Base-by-base conservation (phyloP, 2,888 invertebrate genomes). In the Linnaemya tessellans region DNA sequence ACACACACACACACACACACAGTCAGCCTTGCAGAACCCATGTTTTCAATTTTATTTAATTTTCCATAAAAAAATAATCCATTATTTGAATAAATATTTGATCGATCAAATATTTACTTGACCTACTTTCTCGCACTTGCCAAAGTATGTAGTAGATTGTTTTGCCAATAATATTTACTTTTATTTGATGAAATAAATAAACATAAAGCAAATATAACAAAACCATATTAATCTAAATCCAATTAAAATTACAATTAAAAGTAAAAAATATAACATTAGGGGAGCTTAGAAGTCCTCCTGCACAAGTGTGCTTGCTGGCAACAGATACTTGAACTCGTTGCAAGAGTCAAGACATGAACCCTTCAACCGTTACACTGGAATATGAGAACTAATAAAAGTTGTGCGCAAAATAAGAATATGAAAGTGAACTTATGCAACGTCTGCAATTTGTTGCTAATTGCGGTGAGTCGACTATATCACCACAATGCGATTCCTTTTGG, bases 401-500 rank as follows among this genome's bases (percentile, higher is more conserved):
- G 13, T 41, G 13, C 20, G 41, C 20, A 25, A 54, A 25, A 54
- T 8, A 13, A 10, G n/a, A 25, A 11, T 8, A 20, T 1, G 5
- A 20, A 1, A 18, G 30, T 30, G 20, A 22, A 41, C 51, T 62
- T 54, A 54, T 74, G 64, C 56, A 65, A 43, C 65, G 25, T 41
- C 9, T 30, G 43, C 30, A 43, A 65, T 22, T 43, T 67, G 54
- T 70, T 64, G 54, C 56, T 64, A 58, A 58, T 60, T 73, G 71
- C 67, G 30, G 35, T 25, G 65, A 18, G 15, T 58, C 56, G 62
- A 54, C 60, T 79, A 85, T 51, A 71, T 60, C 20, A 86, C 78
- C 77, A 86, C 81, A 84, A 84, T 75, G 38, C 90, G 90, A 89
- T 88, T 90, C 84, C 89, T 87, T 86, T 91, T 91, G 1, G 88